These are phyloP conservation scores for Catharus bicknelli DNA, from an alignment of 2,113 vertebrate species.

Conservation along the genomic window DNA sequence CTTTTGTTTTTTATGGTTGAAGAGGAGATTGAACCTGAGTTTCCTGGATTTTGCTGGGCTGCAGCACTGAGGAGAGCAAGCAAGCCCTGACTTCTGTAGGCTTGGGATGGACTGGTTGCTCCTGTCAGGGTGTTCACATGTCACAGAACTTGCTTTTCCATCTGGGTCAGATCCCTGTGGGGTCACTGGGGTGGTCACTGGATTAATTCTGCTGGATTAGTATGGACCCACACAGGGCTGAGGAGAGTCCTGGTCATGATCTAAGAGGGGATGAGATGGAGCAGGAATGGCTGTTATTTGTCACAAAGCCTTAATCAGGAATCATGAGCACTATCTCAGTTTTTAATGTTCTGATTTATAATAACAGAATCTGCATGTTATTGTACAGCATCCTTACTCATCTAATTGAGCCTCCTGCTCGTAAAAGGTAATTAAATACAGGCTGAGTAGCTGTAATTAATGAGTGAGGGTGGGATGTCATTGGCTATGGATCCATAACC, in stretches of 20 bases:
- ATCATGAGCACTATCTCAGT: not conserved
- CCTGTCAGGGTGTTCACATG: accelerated
- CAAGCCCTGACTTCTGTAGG: accelerated
- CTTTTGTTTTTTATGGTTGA: not conserved
- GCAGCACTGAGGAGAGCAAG: accelerated
- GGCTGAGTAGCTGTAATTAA: slow-evolving; percentile 21
- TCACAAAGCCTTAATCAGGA: not conserved
- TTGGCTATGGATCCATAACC: not conserved
- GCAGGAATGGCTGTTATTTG: not conserved
- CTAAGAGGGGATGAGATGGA: accelerated
- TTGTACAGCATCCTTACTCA: slow-evolving; percentile 1
- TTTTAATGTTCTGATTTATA: slow-evolving; percentile 34
- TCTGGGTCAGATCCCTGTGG: not conserved
- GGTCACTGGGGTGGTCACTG: not conserved
- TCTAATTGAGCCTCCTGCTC: slow-evolving; percentile 39
- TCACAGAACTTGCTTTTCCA: not conserved
- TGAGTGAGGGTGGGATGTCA: not conserved
- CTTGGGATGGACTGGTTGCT: not conserved
- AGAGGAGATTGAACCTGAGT: not conserved
- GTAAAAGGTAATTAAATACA: slow-evolving; percentile 42
- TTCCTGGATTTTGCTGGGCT: not conserved
- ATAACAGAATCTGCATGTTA: not conserved
- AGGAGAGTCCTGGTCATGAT: not conserved
- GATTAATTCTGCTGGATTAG: accelerated
- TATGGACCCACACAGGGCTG: not conserved